phyloP scores from a whole-genome alignment of 2,113 vertebrate genomes.

The Bubalus kerabau region DNA sequence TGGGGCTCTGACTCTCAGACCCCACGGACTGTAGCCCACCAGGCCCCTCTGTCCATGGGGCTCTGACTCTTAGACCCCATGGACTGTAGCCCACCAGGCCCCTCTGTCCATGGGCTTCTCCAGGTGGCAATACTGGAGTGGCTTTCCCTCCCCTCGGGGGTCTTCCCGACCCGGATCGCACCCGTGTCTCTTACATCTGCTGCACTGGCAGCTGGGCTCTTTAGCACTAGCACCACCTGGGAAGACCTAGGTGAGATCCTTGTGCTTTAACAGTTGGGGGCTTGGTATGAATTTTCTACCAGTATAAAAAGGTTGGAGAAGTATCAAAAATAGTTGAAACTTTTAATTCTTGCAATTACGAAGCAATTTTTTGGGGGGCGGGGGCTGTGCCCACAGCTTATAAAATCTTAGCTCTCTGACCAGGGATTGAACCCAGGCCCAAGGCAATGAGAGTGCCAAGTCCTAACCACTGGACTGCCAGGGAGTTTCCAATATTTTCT shows the following conservation, averaged over 20 bases:
- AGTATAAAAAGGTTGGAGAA: background rate
- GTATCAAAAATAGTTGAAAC: background rate
- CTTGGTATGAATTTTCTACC: background rate
- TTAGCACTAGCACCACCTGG: background rate
- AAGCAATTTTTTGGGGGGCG: background rate
- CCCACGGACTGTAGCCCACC: too few relatives aligned
- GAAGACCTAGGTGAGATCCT: background rate
- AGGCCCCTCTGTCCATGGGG: too few relatives aligned
- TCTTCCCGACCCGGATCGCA: background rate
- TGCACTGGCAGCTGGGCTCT: background rate
- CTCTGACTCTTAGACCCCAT: too few relatives aligned
- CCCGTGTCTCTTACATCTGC: background rate
- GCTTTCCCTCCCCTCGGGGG: background rate
- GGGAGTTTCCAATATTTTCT: background rate
- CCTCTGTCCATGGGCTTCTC: background rate
- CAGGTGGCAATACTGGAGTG: rapidly evolving
- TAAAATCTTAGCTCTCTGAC: background rate
- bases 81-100: too few relatives aligned
- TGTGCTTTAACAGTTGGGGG: background rate
- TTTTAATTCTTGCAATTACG: background rate
- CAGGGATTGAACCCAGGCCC: background rate
- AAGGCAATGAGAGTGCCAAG: background rate
- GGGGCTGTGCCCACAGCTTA: background rate
- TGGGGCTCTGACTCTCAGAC: too few relatives aligned
- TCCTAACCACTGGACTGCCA: background rate